These are phyloP conservation scores for Nudaria mundana DNA, from an alignment of 2,888 invertebrate species.

Conservation along the genomic window DNA sequence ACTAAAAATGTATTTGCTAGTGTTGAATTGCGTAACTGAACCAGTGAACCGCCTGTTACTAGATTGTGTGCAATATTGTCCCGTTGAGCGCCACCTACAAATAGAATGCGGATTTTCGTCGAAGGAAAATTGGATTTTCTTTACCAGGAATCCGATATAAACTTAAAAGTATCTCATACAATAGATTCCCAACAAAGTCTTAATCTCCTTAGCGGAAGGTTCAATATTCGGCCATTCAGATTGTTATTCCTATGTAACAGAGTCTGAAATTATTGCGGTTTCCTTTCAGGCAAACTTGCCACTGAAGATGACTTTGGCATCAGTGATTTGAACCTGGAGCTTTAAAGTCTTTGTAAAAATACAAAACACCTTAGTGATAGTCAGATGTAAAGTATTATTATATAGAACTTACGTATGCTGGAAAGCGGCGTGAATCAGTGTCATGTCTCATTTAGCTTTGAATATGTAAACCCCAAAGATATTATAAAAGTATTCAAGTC, in stretches of 20 bases:
- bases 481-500: no score
- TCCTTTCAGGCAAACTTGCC: neutral
- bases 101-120: slow-evolving; percentile 44
- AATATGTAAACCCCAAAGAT: no score
- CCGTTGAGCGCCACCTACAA: slow-evolving; percentile 54
- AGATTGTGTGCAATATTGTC: slow-evolving; percentile 50
- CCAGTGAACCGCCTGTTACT: slow-evolving; percentile 31
- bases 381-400: no score
- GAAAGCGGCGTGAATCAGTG: no score
- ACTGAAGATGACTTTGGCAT: neutral
- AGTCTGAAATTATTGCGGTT: neutral
- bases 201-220: neutral
- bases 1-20: slow-evolving; percentile 13
- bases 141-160: slow-evolving; percentile 38
- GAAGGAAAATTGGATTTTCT: slow-evolving; percentile 56
- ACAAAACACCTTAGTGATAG: no score
- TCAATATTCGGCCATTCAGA: neutral
- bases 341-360: neutral
- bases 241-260: neutral
- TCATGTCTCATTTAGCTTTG: no score
- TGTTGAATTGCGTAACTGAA: slow-evolving; percentile 24
- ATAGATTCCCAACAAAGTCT: slow-evolving; percentile 17
- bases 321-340: neutral
- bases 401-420: no score
- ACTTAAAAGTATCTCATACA: slow-evolving; percentile 35